phyloP scores from a whole-genome alignment of 2,888 invertebrate genomes.

The Limnephilus auricula region DNA sequence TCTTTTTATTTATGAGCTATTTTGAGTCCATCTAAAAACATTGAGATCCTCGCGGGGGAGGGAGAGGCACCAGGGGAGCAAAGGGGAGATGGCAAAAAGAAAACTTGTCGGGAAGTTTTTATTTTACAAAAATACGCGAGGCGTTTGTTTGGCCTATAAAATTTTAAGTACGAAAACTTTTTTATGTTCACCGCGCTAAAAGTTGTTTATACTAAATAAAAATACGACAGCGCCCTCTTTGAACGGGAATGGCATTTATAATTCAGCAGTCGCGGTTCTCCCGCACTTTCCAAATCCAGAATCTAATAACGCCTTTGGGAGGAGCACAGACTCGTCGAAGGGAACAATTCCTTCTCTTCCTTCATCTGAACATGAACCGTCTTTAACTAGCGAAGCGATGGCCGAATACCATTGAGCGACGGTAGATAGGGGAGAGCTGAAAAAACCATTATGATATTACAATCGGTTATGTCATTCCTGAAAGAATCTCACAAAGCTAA shows the following conservation, averaged over 20 bases:
- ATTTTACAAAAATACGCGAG: constrained; percentile 61
- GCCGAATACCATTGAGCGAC: neutral
- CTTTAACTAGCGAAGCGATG: neutral
- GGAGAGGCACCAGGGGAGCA: constrained; percentile 21
- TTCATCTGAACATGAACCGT: neutral
- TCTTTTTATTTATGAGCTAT: constrained; percentile 30
- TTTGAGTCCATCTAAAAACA: constrained; percentile 25
- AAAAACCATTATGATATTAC: neutral
- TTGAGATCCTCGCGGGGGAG: neutral
- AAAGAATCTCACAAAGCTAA: neutral
- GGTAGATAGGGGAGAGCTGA: too few relatives aligned
- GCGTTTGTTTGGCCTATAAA: constrained; percentile 76
- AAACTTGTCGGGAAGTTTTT: constrained; percentile 50
- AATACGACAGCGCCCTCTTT: constrained; percentile 40
- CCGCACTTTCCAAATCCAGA: constrained; percentile 1
- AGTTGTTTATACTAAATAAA: constrained; percentile 64
- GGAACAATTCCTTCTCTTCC: neutral
- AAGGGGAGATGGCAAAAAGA: constrained; percentile 3
- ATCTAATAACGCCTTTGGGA: constrained; percentile 6
- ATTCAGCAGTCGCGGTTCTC: constrained; percentile 12
- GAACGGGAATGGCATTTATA: constrained; percentile 33
- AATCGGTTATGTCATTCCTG: neutral
- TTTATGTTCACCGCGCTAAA: constrained; percentile 70
- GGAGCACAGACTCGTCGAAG: constrained; percentile 4
- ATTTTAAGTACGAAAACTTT: constrained; percentile 76